Percentiles rank a stretch among this genome's conserved stretches.
Conservation (phyloP, 2,797 vertebrate genomes). For the Typhlichthys subterraneus region DNA sequence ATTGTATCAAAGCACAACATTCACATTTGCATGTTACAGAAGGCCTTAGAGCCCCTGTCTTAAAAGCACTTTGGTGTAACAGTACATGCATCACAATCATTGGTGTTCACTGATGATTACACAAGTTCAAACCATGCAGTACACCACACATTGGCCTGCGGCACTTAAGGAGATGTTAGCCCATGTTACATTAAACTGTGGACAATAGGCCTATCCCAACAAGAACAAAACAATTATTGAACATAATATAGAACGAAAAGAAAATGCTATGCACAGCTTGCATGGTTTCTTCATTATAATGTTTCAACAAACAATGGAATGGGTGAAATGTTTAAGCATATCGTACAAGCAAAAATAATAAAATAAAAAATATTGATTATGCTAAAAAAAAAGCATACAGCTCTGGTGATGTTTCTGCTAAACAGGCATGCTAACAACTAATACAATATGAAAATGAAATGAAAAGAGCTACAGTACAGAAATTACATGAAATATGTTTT, state of each 20-base stretch:
- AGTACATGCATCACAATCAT: constrained; percentile 37
- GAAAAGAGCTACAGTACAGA: neutral
- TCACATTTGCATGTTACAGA: constrained; percentile 40
- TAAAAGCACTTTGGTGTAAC: neutral
- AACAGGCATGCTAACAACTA: neutral
- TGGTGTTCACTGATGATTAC: constrained; percentile 36
- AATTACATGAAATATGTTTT: no score
- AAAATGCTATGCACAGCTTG: constrained; percentile 3
- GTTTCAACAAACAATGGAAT: no score
- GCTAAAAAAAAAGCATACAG: constrained; percentile 1
- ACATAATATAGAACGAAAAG: constrained; percentile 1
- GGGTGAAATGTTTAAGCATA: no score
- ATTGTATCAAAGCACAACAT: constrained; percentile 52
- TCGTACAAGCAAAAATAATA: neutral
- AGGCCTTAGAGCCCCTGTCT: constrained; percentile 16
- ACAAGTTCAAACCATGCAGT: constrained; percentile 43
- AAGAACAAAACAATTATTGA: constrained; percentile 9
- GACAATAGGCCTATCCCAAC: constrained; percentile 5
- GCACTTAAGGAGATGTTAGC: constrained; percentile 2
- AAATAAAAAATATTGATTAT: constrained; percentile 22
- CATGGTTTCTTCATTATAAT: no score
- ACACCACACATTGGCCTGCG: constrained; percentile 34
- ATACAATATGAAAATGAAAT: neutral
- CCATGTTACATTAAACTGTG: constrained; percentile 28
- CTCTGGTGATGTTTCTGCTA: constrained; percentile 29